Base-by-base conservation (phyloP, 1,140 invertebrate species). In the Cotesia glomerata region DNA sequence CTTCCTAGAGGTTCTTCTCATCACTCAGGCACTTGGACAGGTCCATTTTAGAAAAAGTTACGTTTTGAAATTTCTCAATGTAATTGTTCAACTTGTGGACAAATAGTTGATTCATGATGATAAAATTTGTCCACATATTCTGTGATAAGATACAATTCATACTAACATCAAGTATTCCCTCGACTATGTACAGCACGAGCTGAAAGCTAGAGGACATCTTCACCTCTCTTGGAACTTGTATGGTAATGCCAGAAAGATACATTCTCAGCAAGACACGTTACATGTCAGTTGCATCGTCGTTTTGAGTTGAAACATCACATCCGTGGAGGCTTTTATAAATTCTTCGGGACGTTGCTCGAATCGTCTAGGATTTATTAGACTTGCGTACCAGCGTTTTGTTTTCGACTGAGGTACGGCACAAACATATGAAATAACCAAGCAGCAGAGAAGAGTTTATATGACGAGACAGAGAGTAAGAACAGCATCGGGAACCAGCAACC, bases 301-400 rank as follows among this genome's bases (percentile, higher is more conserved):
- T 49, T 34, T 9, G n/a, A 49, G 39, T 67, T 49, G 5, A 51
- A 54, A 72, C 62, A 34, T 59, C 9, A 45, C 62, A 59, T 58
- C 54, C 5, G 36, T 5, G 14, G 51, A n/a, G 74, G 72, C 63
- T 67, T 76, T 74, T 74, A 69, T 76, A 73, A 69, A 78, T 76
- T 72, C 73, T 69, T 59, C 66, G 72, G 63, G 68, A 73, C 66
- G 49, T 79, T 67, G n/a, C 45, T 64, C 67, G 63, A 5, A 18
- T 64, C 67, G 63, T 69, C 58, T 75, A 76, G 64, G 70, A 77
- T 78, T 78, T 78, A 77, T 78, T 78, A 77, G 74, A 71, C 69
- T 67, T 62, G 69, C 34, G 56, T 63, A 74, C 26, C 69, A 75
- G 64, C 64, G 70, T 71, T 79, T 77, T 77, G 70, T 75, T 76